Conservation (phyloP, 2,113 vertebrate genomes). For the Perognathus longimembris region DNA sequence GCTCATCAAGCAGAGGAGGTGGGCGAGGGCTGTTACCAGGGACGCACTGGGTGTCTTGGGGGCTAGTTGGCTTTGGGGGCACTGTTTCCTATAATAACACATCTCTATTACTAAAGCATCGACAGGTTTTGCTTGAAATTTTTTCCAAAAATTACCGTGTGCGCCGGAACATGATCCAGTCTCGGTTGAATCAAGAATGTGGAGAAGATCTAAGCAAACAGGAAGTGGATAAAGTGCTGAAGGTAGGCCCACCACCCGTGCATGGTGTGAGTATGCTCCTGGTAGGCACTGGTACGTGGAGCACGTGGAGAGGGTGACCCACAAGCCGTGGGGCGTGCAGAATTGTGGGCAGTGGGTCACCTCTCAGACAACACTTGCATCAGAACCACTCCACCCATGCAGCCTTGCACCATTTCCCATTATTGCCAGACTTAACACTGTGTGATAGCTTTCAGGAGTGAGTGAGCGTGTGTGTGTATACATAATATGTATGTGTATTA, state of each 20-base stretch:
- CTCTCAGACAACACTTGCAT: too few relatives aligned
- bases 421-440: neutral
- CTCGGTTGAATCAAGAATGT: constrained; percentile 91
- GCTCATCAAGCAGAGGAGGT: neutral
- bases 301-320: too few relatives aligned
- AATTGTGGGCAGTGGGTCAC: neutral
- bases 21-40: neutral
- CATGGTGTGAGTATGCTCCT: too few relatives aligned
- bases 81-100: constrained; percentile 1
- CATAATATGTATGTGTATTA: too few relatives aligned
- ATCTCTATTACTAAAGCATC: constrained; percentile 88
- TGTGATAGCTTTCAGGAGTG: neutral
- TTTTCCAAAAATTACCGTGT: constrained; percentile 95
- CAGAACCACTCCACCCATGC: too few relatives aligned
- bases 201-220: constrained; percentile 92
- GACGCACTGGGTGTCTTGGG: neutral
- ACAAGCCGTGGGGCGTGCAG: neutral
- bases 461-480: too few relatives aligned
- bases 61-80: neutral
- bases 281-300: too few relatives aligned
- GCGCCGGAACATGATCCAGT: constrained; percentile 92
- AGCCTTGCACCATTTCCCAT: neutral
- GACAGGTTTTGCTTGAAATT: constrained; percentile 94
- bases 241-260: constrained; percentile 83
- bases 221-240: constrained; percentile 94